Conservation (phyloP, 2,888 invertebrate species). For the Lapara coniferarum region DNA sequence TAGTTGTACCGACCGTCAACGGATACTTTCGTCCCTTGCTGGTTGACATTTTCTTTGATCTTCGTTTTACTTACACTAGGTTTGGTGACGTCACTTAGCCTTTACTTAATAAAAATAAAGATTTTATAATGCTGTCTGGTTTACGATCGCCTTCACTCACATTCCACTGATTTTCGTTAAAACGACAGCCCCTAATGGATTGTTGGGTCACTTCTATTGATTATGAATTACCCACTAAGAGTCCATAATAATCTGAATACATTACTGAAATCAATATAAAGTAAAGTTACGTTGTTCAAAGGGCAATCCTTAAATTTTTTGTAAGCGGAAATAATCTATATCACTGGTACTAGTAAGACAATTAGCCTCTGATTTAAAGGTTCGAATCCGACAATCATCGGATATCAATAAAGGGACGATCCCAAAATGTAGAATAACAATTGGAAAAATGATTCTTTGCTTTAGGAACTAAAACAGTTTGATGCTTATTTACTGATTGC, state of each 20-base stretch:
- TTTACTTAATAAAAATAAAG: neutral
- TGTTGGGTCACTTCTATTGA: neutral
- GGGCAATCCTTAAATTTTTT: constrained; percentile 6
- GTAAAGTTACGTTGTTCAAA: constrained; percentile 31
- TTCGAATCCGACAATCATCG: constrained; percentile 46
- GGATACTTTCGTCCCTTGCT: no score
- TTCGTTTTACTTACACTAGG: no score
- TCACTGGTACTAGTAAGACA: constrained; percentile 58
- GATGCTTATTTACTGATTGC: neutral
- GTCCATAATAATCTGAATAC: neutral
- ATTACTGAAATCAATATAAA: neutral
- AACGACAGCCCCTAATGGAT: neutral
- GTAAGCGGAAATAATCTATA: constrained; percentile 37
- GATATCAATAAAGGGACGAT: constrained; percentile 45
- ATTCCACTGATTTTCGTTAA: neutral
- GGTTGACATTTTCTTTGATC: no score
- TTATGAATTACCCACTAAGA: neutral
- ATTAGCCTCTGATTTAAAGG: constrained; percentile 64
- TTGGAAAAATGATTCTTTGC: neutral
- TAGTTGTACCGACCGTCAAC: no score
- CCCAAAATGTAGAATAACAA: constrained; percentile 26
- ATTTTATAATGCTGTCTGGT: neutral
- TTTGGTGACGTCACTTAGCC: no score
- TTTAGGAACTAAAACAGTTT: neutral
- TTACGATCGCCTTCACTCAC: neutral